Percentiles rank a stretch among this genome's conserved stretches.
These are phyloP conservation scores for Syritta pipiens DNA, from an alignment of 2,888 invertebrate species.

Conservation along the genomic window DNA sequence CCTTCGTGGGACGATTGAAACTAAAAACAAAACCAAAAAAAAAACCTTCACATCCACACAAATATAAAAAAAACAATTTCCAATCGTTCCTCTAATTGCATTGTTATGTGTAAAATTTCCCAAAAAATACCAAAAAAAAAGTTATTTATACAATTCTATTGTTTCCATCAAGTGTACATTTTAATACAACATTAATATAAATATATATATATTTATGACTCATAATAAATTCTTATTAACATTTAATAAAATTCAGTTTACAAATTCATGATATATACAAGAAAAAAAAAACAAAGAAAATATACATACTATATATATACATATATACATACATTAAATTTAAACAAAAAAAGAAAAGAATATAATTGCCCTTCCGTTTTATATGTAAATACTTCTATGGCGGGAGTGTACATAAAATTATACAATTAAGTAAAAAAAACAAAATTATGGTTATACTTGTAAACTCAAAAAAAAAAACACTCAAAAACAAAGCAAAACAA, in stretches of 20 bases:
- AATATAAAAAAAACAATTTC: no score
- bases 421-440: slow-evolving; percentile 42
- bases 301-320: slow-evolving; percentile 52
- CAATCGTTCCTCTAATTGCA: slow-evolving; percentile 57
- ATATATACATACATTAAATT: slow-evolving; percentile 63
- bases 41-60: no score
- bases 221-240: slow-evolving; percentile 73
- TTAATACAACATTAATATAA: slow-evolving; percentile 65
- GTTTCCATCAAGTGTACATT: slow-evolving; percentile 68
- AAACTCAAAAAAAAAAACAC: slow-evolving; percentile 40
- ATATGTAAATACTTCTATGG: slow-evolving; percentile 64
- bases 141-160: slow-evolving; percentile 68
- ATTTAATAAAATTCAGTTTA: slow-evolving; percentile 73
- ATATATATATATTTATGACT: slow-evolving; percentile 68
- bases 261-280: slow-evolving; percentile 67
- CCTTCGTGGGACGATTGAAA: slow-evolving; percentile 85
- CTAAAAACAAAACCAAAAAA: no score
- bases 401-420: slow-evolving; percentile 68
- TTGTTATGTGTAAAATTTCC: slow-evolving; percentile 68
- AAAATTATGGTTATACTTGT: slow-evolving; percentile 65
- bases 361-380: slow-evolving; percentile 70
- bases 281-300: slow-evolving; percentile 51
- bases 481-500: no score
- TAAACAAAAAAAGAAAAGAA: no score
- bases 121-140: no score